These are phyloP conservation scores for Chionodraco myersi DNA, from an alignment of 2,113 vertebrate genomes.

Conservation along the genomic window DNA sequence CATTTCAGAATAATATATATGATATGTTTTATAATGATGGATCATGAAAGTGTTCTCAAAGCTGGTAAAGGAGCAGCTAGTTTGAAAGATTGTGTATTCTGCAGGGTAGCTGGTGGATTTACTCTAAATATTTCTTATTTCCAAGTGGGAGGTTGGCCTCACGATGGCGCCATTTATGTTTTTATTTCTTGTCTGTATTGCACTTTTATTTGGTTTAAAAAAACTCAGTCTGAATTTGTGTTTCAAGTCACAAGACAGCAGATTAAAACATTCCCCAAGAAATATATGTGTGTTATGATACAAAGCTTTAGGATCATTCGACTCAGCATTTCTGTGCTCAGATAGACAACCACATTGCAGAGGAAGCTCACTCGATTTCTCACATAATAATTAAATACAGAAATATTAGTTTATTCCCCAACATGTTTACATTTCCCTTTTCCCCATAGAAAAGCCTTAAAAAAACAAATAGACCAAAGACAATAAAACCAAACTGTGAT, in stretches of 20 bases:
- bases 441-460: background rate
- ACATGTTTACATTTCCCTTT: background rate
- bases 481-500: background rate
- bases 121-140: too few relatives aligned
- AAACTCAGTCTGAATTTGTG: background rate
- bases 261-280: conserved; percentile 4
- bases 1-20: too few relatives aligned
- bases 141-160: conserved; percentile 15
- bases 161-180: background rate
- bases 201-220: background rate
- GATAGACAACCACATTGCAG: conserved; percentile 6
- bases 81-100: too few relatives aligned
- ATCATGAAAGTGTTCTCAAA: too few relatives aligned
- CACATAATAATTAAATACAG: background rate
- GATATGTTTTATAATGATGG: too few relatives aligned
- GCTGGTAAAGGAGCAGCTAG: too few relatives aligned
- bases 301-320: conserved; percentile 18
- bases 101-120: too few relatives aligned
- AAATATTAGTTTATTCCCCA: background rate
- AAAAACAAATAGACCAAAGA: background rate
- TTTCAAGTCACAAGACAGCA: conserved; percentile 30
- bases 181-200: too few relatives aligned
- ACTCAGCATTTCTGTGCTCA: conserved; percentile 16
- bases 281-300: conserved; percentile 1
- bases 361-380: conserved; percentile 41